Conservation (phyloP, 1,140 invertebrate genomes). For the Drosophila mojavensis region DNA sequence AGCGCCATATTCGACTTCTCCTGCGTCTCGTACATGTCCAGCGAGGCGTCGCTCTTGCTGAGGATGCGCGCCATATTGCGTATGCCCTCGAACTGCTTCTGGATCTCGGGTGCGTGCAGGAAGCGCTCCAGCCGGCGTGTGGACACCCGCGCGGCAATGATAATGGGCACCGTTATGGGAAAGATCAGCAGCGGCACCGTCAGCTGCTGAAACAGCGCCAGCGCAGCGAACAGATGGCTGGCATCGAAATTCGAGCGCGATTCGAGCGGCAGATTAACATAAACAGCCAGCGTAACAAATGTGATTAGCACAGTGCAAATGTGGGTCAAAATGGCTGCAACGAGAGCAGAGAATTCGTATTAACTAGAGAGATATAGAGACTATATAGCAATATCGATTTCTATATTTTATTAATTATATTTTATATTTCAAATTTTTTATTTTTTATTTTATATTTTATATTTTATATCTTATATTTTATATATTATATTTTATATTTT, state of each 20-base stretch:
- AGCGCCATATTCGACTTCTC: slow-evolving; percentile 65
- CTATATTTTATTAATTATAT: too few relatives aligned
- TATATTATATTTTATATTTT: too few relatives aligned
- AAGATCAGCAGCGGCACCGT: slow-evolving; percentile 92
- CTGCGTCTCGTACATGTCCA: slow-evolving; percentile 81
- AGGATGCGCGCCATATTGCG: slow-evolving; percentile 80
- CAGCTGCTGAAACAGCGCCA: slow-evolving; percentile 92
- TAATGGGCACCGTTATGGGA: slow-evolving; percentile 91
- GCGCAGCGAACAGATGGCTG: slow-evolving; percentile 89
- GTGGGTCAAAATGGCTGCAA: slow-evolving; percentile 86
- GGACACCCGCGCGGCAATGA: slow-evolving; percentile 90
- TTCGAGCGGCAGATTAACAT: slow-evolving; percentile 82
- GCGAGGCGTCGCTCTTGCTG: slow-evolving; percentile 82
- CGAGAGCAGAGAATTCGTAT: not conserved
- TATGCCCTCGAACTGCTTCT: slow-evolving; percentile 85
- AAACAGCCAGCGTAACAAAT: slow-evolving; percentile 89
- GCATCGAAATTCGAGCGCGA: slow-evolving; percentile 85
- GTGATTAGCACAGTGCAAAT: slow-evolving; percentile 89
- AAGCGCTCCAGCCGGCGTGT: slow-evolving; percentile 89
- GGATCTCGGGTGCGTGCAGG: slow-evolving; percentile 88
- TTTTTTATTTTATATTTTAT: too few relatives aligned
- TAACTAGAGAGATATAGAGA: not conserved
- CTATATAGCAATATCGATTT: too few relatives aligned
- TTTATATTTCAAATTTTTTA: too few relatives aligned
- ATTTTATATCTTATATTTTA: too few relatives aligned